A percentile compares a stretch with the other conserved stretches of the same genome.
These are phyloP conservation scores for Triplophysa siluroides DNA, from an alignment of 2,113 vertebrate species.

Conservation along the genomic window DNA sequence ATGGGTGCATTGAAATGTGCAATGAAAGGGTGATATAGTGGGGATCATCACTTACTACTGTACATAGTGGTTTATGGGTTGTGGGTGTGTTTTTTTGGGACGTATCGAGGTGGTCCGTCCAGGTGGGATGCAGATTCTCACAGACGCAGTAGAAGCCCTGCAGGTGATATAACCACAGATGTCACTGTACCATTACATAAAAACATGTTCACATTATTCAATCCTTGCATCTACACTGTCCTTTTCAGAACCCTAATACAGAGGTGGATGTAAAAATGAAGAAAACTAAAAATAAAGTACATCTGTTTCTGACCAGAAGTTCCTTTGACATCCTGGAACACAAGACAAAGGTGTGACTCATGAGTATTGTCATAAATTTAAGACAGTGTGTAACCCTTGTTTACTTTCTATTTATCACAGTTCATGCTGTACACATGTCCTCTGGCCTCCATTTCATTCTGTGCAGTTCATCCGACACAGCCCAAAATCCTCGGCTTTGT, in stretches of 20 bases:
- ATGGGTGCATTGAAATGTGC: too few species aligned
- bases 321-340: constrained; percentile 74
- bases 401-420: constrained; percentile 49
- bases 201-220: not conserved
- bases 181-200: not conserved
- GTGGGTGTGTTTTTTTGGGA: constrained; percentile 66
- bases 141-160: constrained; percentile 57
- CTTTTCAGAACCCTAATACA: constrained; percentile 57
- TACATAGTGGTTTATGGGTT: not conserved
- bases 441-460: constrained; percentile 71
- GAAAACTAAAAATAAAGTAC: constrained; percentile 68
- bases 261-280: constrained; percentile 53
- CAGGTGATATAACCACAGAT: constrained; percentile 26
- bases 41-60: too few species aligned
- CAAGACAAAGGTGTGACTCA: constrained; percentile 70
- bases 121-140: constrained; percentile 66
- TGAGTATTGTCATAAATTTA: not conserved
- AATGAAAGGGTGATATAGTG: too few species aligned
- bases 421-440: constrained; percentile 70
- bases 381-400: not conserved
- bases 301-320: constrained; percentile 66
- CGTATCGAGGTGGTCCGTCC: constrained; percentile 65
- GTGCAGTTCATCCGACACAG: constrained; percentile 65
- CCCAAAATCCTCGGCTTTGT: constrained; percentile 74
- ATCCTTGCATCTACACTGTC: not conserved